Conservation (phyloP, 2,113 vertebrate genomes). For the Neoarius graeffei region DNA sequence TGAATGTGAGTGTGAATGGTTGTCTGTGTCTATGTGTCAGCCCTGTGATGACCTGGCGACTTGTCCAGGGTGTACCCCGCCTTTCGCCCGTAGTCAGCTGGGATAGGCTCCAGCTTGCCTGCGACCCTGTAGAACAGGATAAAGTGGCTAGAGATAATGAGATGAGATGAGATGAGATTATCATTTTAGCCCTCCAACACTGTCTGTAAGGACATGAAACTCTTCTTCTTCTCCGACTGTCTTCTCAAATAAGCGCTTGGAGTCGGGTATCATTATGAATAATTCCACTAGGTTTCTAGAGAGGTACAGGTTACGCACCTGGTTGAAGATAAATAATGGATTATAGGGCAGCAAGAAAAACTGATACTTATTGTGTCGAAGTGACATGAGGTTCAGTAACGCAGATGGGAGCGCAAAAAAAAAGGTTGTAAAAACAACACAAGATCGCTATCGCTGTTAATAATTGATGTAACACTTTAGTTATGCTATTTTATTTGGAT, state of each 20-base stretch:
- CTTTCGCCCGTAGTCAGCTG: no score
- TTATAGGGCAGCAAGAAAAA: slow-evolving; percentile 41
- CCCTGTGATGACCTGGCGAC: no score
- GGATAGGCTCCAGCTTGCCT: no score
- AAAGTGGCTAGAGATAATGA: no score
- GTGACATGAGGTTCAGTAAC: slow-evolving; percentile 33
- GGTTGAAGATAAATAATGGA: slow-evolving; percentile 60
- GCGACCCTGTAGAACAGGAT: no score
- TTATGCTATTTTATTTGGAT: background rate
- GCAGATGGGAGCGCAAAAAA: background rate
- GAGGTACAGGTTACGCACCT: slow-evolving; percentile 59
- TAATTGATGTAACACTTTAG: background rate
- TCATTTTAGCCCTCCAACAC: background rate
- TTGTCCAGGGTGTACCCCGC: no score
- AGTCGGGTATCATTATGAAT: slow-evolving; percentile 57
- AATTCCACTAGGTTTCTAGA: slow-evolving; percentile 59
- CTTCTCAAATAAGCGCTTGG: slow-evolving; percentile 17
- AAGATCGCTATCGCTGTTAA: background rate
- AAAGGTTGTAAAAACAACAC: background rate
- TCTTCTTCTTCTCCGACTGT: background rate
- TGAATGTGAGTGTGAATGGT: no score
- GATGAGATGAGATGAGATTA: no score
- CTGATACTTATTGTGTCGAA: slow-evolving; percentile 52
- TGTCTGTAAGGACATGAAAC: background rate
- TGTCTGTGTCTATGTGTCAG: no score